Evolutionary conservation across 2,797 vertebrate genomes (phyloP), one percentile per base, ranked within the genome.

Genomic region (Podarcis siculus): DNA sequence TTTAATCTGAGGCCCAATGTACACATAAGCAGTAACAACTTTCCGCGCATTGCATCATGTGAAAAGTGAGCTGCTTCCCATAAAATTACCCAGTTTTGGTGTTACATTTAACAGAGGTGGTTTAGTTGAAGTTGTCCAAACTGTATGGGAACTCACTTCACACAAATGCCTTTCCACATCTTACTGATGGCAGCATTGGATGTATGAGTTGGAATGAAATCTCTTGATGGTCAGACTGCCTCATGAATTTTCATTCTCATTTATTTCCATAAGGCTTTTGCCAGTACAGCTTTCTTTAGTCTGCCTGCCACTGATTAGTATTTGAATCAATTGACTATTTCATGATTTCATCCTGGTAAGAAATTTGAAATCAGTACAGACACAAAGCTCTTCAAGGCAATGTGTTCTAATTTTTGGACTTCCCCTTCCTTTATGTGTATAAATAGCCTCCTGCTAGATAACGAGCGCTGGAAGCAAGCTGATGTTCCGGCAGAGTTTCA

Each of bases 401-500:
- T 79, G 81, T 13, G 58, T 87, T 89, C 5, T 58, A 90, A 4
- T 82, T 85, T 45, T 87, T 89, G 69, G 94, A 82, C 91, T 21
- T 19, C 67, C 88, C 9, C n/a, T 94, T 89, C 94, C 30, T 90
- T 83, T 91, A 73, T 93, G 32, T 91, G 89, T 87, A 0, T 86
- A 66, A 94, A 90, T 82, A 99, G 99, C 95, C 97, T 99, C 27
- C 97, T 99, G 79, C 94, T 99, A 95, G 99, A 99, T 88, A 99
- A 99, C 0, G 99, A 99, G 93, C 98, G 99, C 58, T 99, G 99
- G 99, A 99, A 99, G 85, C 98, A 99, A 96, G 99, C 99, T 0
- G 99, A 99, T 88, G 99, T 99, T 93, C 98, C 99, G 1, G 97
- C 98, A 0, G 99, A 99, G 96, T 99, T 99, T 92, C 99, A 99